Base-by-base conservation (phyloP, 2,113 vertebrate species). In the Albula glossodonta region DNA sequence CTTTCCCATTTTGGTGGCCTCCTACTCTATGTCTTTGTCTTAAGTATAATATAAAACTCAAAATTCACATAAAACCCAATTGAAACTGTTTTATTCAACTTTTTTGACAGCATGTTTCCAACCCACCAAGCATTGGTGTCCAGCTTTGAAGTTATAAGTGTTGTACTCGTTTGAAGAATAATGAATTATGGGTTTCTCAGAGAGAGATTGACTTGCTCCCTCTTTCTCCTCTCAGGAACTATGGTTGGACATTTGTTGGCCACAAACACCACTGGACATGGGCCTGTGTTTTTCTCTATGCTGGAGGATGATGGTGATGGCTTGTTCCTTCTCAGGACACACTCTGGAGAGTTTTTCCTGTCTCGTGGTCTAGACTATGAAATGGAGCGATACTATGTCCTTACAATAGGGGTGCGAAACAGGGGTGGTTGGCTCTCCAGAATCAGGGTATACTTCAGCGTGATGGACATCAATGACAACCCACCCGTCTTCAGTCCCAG, bases 401-500 rank as follows among this genome's bases (percentile, higher is more conserved):
- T 95, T 87, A 91, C 93, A n/a, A 93, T 94, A 86, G 91, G 82
- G 66, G 88, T 82, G 25, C 90, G 91, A 88, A 88, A 88, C 83
- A 88, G 92, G 85, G 91, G 90, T 60, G 74, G 50, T 2, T 89
- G 87, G 77, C 89, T 92, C 19, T 91, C 89, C 63, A 86, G 92
- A 90, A 91, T 94, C 91, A 90, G 95, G 83, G 94, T 95, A 12
- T 96, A 95, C 88, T 93, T 96, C 88, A 96, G 90, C 57, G 93
- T 95, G 88, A 48, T 93, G 83, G 93, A 96, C 82, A 93, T 95
- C 86, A 96, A 96, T 5, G 95, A 95, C 90, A 96, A 96, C 87
- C 89, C 92, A 19, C 95, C 94, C 8, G 86, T 92, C 80, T 95
- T 95, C 87, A 90, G 89, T 48, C 89, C 85, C 57, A 90, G 90